Evolutionary conservation across 2,113 vertebrate genomes (phyloP).

Genomic region (Antigone vipio): DNA sequence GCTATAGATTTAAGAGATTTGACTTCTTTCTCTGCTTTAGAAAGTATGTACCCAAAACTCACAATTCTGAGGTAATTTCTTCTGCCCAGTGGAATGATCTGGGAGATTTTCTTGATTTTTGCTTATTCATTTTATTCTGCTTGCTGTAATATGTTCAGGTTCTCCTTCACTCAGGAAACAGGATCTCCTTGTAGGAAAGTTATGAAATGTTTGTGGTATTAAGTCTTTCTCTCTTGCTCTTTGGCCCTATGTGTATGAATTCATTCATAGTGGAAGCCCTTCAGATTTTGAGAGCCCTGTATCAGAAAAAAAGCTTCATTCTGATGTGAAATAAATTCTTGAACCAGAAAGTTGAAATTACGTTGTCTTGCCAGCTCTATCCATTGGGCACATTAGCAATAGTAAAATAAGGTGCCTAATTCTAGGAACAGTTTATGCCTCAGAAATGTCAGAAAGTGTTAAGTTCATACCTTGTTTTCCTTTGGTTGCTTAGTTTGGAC

Average conservation of each 20-base stretch:
- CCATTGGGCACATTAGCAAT: not conserved
- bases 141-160: not conserved
- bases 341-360: not conserved
- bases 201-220: not conserved
- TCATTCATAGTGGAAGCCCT: not conserved
- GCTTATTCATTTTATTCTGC: not conserved
- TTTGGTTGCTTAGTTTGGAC: not conserved
- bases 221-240: not conserved
- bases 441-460: not conserved
- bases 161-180: not conserved
- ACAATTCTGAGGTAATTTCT: not conserved
- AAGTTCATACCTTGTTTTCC: not conserved
- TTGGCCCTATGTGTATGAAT: not conserved
- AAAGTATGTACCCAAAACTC: not conserved
- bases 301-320: not conserved
- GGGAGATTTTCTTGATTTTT: not conserved
- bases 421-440: not conserved
- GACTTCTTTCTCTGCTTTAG: not conserved
- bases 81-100: not conserved
- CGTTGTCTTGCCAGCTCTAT: not conserved
- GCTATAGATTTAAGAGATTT: not conserved
- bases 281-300: not conserved
- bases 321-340: not conserved
- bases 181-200: not conserved
- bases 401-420: not conserved